Conservation (phyloP, 1,140 invertebrate genomes). For the Neodiprion pinetum region DNA sequence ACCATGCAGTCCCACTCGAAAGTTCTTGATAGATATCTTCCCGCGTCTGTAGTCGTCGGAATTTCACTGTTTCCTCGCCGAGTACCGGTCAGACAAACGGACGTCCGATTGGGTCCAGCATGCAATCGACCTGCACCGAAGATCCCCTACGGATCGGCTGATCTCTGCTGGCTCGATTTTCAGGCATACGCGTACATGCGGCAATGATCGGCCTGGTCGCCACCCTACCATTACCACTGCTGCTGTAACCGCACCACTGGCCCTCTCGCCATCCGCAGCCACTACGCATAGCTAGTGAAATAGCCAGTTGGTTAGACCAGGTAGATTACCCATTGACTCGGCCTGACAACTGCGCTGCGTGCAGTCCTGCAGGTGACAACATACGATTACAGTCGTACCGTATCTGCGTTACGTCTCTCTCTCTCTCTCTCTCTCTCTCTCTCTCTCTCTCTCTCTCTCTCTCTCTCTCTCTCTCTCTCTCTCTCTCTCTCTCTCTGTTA, state of each 20-base stretch:
- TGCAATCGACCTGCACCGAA: background rate
- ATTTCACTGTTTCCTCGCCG: background rate
- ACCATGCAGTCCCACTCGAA: background rate
- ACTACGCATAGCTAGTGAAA: background rate
- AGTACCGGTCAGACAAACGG: background rate
- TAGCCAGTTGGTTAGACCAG: background rate
- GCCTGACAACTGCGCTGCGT: no score
- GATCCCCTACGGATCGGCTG: background rate
- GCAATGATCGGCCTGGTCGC: no score
- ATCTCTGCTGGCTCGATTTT: background rate
- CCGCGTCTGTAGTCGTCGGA: background rate
- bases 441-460: constrained; percentile 10
- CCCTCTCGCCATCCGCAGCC: background rate
- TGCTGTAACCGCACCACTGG: background rate
- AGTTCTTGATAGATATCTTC: background rate
- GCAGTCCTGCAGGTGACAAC: background rate
- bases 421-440: constrained; percentile 12
- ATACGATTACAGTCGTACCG: background rate
- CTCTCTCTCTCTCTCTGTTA: constrained; percentile 12
- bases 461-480: constrained; percentile 33
- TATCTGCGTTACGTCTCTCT: constrained; percentile 22
- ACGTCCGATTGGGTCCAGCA: background rate
- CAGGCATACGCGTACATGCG: background rate
- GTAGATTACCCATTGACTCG: no score
- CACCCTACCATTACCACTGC: no score